Evolutionary conservation across 64 coral and sea anemone species (phyloP).

Genomic region (Anthopleura sola): DNA sequence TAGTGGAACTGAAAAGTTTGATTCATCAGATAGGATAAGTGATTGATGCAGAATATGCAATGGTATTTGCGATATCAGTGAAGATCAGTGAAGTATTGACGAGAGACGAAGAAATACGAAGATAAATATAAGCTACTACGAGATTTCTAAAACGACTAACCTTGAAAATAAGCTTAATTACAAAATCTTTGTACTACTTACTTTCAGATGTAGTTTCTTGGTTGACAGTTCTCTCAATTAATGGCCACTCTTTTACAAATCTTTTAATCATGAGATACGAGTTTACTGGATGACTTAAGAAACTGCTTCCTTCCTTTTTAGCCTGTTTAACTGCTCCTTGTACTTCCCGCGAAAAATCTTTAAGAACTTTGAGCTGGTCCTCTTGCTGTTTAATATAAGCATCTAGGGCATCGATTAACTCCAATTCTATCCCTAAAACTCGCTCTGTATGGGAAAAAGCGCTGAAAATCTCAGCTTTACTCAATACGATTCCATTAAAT

Average conservation of each 20-base stretch:
- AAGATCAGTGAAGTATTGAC: no score
- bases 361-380: constrained; percentile 27
- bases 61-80: no score
- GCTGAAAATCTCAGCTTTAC: constrained; percentile 55
- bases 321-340: constrained; percentile 52
- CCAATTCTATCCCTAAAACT: constrained; percentile 67
- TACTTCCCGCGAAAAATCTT: constrained; percentile 54
- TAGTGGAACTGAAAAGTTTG: no score
- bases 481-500: background rate
- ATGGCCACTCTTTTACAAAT: constrained; percentile 78
- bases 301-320: constrained; percentile 24
- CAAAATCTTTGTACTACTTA: background rate
- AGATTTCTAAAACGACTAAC: no score
- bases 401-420: constrained; percentile 60
- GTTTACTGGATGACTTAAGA: constrained; percentile 79
- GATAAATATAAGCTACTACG: no score
- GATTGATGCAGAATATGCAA: no score
- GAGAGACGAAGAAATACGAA: no score
- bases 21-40: background rate
- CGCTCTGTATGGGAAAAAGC: constrained; percentile 77
- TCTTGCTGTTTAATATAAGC: constrained; percentile 72
- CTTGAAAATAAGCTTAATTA: no score
- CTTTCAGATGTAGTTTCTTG: constrained; percentile 55
- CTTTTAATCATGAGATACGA: constrained; percentile 84
- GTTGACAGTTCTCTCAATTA: constrained; percentile 38